A percentile compares a stretch with the other conserved stretches of the same genome.
These are phyloP conservation scores for Poeciliopsis presidionis DNA, from an alignment of 2,797 vertebrate genomes.

Conservation along the genomic window DNA sequence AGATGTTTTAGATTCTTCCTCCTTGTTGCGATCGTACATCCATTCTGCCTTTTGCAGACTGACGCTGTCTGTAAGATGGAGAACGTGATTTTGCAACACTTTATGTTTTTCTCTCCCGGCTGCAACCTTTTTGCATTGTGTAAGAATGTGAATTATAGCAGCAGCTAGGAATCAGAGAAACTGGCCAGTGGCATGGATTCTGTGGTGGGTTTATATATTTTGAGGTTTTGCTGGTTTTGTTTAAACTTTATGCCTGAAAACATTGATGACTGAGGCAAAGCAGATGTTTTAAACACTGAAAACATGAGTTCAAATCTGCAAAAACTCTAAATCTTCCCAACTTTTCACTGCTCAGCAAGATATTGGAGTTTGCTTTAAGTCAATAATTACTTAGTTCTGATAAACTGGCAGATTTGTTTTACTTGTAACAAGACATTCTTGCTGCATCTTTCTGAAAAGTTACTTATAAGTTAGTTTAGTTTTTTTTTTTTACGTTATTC, in stretches of 20 bases:
- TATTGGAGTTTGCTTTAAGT: too few species aligned
- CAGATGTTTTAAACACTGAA: not conserved
- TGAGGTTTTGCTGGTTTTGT: not conserved
- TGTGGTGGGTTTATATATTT: not conserved
- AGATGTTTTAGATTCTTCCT: constrained; percentile 65
- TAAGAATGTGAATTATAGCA: constrained; percentile 16
- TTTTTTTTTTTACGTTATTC: too few species aligned
- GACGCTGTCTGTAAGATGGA: not conserved
- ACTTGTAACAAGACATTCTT: too few species aligned
- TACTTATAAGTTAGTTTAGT: too few species aligned
- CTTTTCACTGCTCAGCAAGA: too few species aligned
- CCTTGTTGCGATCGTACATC: constrained; percentile 51
- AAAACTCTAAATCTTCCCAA: too few species aligned
- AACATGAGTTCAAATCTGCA: too few species aligned
- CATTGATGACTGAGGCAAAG: not conserved
- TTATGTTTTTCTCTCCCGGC: not conserved
- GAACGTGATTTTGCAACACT: constrained; percentile 34
- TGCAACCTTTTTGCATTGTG: constrained; percentile 23
- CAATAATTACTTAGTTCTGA: too few species aligned
- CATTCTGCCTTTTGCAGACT: constrained; percentile 1
- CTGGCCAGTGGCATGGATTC: not conserved
- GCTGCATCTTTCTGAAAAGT: too few species aligned
- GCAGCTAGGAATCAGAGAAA: constrained; percentile 13
- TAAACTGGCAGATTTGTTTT: too few species aligned
- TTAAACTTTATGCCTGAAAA: not conserved